These are phyloP conservation scores for Myiopsitta monachus DNA, from an alignment of 2,113 vertebrate genomes.

Conservation along the genomic window DNA sequence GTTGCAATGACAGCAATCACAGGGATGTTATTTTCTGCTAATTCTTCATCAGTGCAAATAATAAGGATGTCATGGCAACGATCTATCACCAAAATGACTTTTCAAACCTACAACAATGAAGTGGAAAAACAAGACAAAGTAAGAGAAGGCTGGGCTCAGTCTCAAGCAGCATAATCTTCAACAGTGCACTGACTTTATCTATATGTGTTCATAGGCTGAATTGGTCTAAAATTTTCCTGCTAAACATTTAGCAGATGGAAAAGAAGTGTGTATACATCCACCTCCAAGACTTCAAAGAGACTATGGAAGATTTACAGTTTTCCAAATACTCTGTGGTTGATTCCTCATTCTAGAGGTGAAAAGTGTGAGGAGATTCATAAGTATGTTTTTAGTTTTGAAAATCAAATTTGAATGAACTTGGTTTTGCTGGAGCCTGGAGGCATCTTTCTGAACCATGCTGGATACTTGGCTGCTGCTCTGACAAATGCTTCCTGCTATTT, in stretches of 20 bases:
- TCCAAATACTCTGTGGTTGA: background rate
- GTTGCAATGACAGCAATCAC: rapidly evolving
- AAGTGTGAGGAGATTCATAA: background rate
- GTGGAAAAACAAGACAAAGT: background rate
- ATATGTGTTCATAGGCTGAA: background rate
- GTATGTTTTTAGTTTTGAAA: background rate
- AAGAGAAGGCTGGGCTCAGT: background rate
- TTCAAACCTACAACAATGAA: background rate
- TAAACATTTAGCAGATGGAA: background rate
- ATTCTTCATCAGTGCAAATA: background rate
- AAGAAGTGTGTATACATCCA: background rate
- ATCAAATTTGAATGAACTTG: background rate
- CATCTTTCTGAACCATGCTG: background rate
- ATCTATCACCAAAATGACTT: background rate
- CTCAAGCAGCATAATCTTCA: background rate
- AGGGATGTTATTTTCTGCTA: background rate
- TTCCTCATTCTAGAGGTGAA: background rate
- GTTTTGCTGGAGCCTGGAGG: background rate
- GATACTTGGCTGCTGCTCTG: background rate
- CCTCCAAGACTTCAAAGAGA: background rate
- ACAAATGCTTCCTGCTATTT: background rate
- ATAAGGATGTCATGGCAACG: background rate
- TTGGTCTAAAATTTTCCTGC: background rate
- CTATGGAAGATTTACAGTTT: background rate
- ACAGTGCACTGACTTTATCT: background rate